A percentile compares a stretch with the other conserved stretches of the same genome.
These are phyloP conservation scores for Borostomias antarcticus DNA, from an alignment of 2,797 vertebrate genomes.

Conservation along the genomic window DNA sequence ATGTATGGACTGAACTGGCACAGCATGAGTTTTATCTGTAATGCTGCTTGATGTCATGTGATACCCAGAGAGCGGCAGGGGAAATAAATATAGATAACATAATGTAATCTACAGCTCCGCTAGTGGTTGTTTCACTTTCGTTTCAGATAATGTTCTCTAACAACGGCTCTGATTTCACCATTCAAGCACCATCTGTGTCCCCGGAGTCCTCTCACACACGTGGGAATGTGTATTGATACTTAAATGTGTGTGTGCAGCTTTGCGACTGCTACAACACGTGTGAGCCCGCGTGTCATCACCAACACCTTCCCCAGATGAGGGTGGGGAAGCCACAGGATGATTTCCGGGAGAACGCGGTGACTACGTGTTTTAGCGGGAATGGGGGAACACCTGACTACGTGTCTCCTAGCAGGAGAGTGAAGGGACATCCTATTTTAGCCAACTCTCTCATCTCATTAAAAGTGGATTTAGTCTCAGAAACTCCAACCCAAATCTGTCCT, in stretches of 20 bases:
- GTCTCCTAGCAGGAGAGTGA: neutral
- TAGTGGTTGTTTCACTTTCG: too few species aligned
- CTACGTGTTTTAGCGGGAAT: conserved; percentile 6
- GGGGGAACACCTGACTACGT: neutral
- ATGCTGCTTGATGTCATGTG: too few species aligned
- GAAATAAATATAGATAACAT: neutral
- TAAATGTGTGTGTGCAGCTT: conserved; percentile 15
- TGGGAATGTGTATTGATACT: conserved; percentile 55
- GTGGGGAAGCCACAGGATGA: neutral
- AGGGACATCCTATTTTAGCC: neutral
- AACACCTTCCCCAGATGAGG: neutral
- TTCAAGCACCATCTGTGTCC: conserved; percentile 2
- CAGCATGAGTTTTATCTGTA: too few species aligned
- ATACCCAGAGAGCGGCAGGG: neutral
- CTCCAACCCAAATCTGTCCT: too few species aligned
- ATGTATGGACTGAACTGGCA: too few species aligned
- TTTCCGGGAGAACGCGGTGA: conserved; percentile 4
- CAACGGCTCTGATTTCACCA: neutral
- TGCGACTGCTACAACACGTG: conserved; percentile 32
- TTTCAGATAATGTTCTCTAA: neutral
- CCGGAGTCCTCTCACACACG: conserved; percentile 49
- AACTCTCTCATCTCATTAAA: neutral
- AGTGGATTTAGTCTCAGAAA: neutral
- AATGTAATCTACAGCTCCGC: neutral
- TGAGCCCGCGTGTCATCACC: conserved; percentile 23